Evolutionary conservation across 2,888 invertebrate genomes (phyloP).

Genomic region (Hydraecia micacea): DNA sequence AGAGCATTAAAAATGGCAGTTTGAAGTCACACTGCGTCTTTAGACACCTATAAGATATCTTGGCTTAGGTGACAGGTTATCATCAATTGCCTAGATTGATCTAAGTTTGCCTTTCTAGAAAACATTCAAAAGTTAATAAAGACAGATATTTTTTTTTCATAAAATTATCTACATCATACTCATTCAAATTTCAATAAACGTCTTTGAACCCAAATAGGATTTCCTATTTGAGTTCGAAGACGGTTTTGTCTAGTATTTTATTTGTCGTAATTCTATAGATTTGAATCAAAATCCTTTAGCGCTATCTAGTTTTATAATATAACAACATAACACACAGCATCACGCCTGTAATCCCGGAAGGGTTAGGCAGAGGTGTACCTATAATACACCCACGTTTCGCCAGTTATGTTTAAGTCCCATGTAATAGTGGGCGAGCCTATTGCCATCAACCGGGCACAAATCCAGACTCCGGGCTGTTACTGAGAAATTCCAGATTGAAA

Average conservation of each 20-base stretch:
- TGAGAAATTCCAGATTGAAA: too few relatives aligned
- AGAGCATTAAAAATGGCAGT: neutral
- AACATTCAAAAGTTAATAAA: neutral
- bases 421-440: too few relatives aligned
- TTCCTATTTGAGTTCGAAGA: too few relatives aligned
- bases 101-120: neutral
- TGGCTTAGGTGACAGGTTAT: neutral
- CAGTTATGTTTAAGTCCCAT: too few relatives aligned
- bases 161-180: neutral
- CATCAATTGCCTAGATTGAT: neutral
- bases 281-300: neutral
- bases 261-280: neutral
- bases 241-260: neutral
- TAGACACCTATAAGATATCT: neutral
- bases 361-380: too few relatives aligned
- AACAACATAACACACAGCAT: too few relatives aligned
- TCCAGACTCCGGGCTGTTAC: too few relatives aligned
- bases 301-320: neutral
- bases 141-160: neutral
- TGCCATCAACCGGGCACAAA: too few relatives aligned
- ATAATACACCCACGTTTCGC: too few relatives aligned
- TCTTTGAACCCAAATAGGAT: neutral
- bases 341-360: too few relatives aligned
- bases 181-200: neutral
- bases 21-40: neutral